Base-by-base conservation (phyloP, 2,797 vertebrate genomes). In the Amblyraja radiata region DNA sequence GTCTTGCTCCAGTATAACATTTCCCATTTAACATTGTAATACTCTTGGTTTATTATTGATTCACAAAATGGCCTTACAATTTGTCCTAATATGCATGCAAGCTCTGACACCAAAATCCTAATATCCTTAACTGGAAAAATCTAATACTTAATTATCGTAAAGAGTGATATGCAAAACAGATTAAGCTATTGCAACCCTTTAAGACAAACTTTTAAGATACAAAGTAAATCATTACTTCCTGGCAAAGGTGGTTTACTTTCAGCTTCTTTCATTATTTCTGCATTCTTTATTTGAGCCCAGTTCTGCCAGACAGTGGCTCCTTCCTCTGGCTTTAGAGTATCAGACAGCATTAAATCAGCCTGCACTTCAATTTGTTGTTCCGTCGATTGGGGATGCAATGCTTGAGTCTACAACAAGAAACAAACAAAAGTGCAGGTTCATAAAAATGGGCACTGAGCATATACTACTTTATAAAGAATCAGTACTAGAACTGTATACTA, bases 271-370 rank as follows among this genome's bases (percentile, higher is more conserved):
- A 93, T 65, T 1, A 93, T 94, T 32, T 93, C 94, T 32, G 93
- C 94, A 93, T 95, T 95, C 93, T 95, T 94, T 63, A 93, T 86
- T 88, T 94, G 94, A 93, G 93, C 93, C 94, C 94, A 95, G 16
- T 80, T 94, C 94, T 93, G 94, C 94, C 94, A 95, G 90, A 95
- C 94, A 32, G 93, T 93, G 93, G 94, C 93, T 84, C 94, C 94
- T 93, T 95, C 94, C 39, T 94, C 94, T 58, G 94, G 94, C 46
- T 94, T 94, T 23, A 95, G 94, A 21, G 93, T 93, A n/a, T 91
- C 93, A 32, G 93, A 93, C 61, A 94, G 93, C 81, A 93, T 80
- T 10, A 88, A 77, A 93, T 95, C 94, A 14, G 93, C 93, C 73
- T 94, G 94, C 21, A 93, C 83, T 46, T 93, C 93, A 65, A 93